Base-by-base conservation (phyloP, 2,888 invertebrate species). In the Mythimna impura region DNA sequence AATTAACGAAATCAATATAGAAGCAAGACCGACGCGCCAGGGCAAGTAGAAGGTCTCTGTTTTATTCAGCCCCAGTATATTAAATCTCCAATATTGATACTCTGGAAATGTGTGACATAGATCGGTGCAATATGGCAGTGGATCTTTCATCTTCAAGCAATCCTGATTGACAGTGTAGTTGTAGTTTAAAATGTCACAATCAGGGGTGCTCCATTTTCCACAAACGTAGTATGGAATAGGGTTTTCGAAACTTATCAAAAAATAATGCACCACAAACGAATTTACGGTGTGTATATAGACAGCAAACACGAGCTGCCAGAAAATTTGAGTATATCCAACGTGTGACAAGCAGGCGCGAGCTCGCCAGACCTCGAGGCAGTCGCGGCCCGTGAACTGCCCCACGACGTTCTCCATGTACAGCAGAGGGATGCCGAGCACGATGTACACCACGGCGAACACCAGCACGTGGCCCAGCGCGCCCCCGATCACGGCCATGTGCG, bases 331-430 rank as follows among this genome's bases (percentile, higher is more conserved):
- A 71, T 94, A 94, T 7, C 95, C 95, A 17, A 95, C 69, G 77
- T 94, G 93, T 1, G 94, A 91, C 5, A 95, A 76, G 73, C 91
- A 94, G 2, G 90, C 87, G 1, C 95, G 89, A 7, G 89, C 88
- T 66, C 84, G 90, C 95, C 95, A 96, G 3, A 94, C 90, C 36
- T 92, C 89, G 20, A 95, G 80, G 79, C 93, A 93, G 86, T 95
- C 93, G 54, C 94, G 90, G 10, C 90, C 89, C 0, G 96, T 95
- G 79, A 94, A 96, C 83, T 95, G 96, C 25, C 93, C 90, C 30
- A 94, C 88, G 22, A 94, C 90, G 54, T 89, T 88, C 80, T 96
- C 96, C 94, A 95, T 94, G 83, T 94, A 95, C 2, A 95, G 71
- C 17, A 95, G 76, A 1, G 96, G 95, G 72, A 94, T 91, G 6